Base-by-base conservation (phyloP, 2,113 vertebrate genomes). In the Rhinopomastus cyanomelas region DNA sequence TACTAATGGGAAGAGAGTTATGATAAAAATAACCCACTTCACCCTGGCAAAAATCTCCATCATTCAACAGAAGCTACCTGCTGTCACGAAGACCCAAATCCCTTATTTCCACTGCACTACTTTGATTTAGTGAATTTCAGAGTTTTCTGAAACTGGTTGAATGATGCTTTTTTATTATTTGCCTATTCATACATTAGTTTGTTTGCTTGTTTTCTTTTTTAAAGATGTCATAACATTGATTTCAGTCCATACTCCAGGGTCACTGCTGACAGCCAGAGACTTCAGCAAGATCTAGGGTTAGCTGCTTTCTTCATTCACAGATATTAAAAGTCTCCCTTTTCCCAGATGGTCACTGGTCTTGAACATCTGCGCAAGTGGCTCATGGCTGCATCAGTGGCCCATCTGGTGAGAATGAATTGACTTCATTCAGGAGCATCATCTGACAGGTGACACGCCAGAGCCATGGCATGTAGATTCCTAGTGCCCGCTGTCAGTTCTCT, bases 11-110 rank as follows among this genome's bases (percentile, higher is more conserved):
- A 93, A 76, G 23, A 90, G 65, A 91, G 66, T 66, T 89, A 56
- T n/a, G 76, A 92, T 87, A 92, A 95, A 94, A 96, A 96, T 88
- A 94, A 81, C 56, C 25, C 20, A 37, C 71, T 93, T 94, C 51
- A 67, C 25, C 51, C n/a, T 71, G 42, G 53, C 19, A 94, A 90
- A 71, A 74, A 86, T 79, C 73, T 65, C 66, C 62, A 81, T 81
- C 90, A 75, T 81, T 83, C 72, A 89, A 44, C 25, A 92, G 85
- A 67, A 88, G 78, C 23, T 87, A 85, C 81, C 55, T 85, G 42
- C 76, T 88, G 59, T 59, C 25, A 1, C 44, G 44, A 86, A 92
- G 48, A 79, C 66, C 49, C 83, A 92, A 87, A 89, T 66, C n/a
- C 22, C 49, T 57, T 84, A 71, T 59, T 94, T 89, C 23, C 51